A percentile compares a stretch with the other conserved stretches of the same genome.
Conservation (phyloP, 1,140 invertebrate species). For the Antheraea pernyi region DNA sequence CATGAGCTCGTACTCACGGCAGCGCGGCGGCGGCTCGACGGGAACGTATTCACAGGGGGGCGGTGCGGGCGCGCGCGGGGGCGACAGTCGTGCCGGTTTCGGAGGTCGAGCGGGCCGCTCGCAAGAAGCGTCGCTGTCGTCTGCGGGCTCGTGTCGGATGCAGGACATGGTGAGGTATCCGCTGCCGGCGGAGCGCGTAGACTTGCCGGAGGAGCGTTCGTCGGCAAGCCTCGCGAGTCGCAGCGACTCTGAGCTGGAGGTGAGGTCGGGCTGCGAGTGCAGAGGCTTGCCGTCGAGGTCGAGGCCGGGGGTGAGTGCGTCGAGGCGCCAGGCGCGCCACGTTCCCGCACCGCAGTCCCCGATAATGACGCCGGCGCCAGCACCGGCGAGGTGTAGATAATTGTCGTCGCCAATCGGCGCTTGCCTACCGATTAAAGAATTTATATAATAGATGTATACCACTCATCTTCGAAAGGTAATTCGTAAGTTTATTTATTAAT, state of each 20-base stretch:
- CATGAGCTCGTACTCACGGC: slow-evolving; percentile 73
- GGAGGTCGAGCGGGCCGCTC: slow-evolving; percentile 43
- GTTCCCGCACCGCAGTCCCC: slow-evolving; percentile 44
- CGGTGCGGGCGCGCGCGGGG: slow-evolving; percentile 41
- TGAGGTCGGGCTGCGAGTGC: slow-evolving; percentile 54
- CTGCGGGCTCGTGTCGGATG: slow-evolving; percentile 60
- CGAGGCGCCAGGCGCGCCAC: slow-evolving; percentile 54
- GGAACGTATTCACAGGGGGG: slow-evolving; percentile 31
- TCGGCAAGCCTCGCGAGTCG: slow-evolving; percentile 54
- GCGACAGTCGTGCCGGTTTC: slow-evolving; percentile 32
- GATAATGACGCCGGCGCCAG: slow-evolving; percentile 33
- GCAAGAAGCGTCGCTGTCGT: slow-evolving; percentile 60
- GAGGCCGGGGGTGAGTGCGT: slow-evolving; percentile 36
- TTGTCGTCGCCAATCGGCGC: slow-evolving; percentile 94
- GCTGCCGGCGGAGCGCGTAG: slow-evolving; percentile 57
- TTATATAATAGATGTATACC: slow-evolving; percentile 10
- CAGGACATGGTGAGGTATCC: slow-evolving; percentile 74
- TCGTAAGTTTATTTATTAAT: no score
- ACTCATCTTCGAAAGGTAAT: no score
- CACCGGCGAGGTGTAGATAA: slow-evolving; percentile 82
- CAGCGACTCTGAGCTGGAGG: slow-evolving; percentile 67
- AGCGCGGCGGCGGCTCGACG: slow-evolving; percentile 39
- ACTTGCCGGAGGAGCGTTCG: slow-evolving; percentile 65
- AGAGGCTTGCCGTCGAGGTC: slow-evolving; percentile 55
- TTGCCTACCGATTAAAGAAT: slow-evolving; percentile 80